These are phyloP conservation scores for Trichopoda pennipes DNA, from an alignment of 2,888 invertebrate species.

Conservation along the genomic window DNA sequence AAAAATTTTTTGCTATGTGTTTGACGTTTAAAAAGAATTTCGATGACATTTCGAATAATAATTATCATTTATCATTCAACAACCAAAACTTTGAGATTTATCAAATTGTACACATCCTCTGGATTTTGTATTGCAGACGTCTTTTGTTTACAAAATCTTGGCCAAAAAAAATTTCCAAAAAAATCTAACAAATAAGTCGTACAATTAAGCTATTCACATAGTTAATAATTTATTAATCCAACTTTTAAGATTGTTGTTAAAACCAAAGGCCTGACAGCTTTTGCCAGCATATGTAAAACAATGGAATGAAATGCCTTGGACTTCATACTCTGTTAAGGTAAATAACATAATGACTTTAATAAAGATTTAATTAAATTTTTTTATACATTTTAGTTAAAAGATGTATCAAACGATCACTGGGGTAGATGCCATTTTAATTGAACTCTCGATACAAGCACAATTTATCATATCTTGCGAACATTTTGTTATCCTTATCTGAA, in stretches of 20 bases:
- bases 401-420: constrained; percentile 93
- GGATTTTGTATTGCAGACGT: constrained; percentile 16
- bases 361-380: not conserved
- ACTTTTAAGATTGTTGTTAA: constrained; percentile 75
- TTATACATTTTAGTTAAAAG: constrained; percentile 74
- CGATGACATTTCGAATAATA: no score
- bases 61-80: no score
- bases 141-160: constrained; percentile 41
- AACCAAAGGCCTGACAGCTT: constrained; percentile 88
- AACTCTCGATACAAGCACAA: constrained; percentile 89
- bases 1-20: no score
- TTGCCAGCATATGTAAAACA: constrained; percentile 91
- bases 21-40: no score
- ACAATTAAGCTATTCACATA: constrained; percentile 32
- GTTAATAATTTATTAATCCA: no score
- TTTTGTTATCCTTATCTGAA: constrained; percentile 98
- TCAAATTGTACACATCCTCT: no score
- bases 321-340: constrained; percentile 95
- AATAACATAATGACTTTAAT: not conserved
- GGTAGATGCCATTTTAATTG: constrained; percentile 98
- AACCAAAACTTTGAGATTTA: no score
- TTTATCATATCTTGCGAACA: constrained; percentile 93
- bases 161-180: constrained; percentile 15
- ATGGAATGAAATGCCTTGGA: constrained; percentile 94
- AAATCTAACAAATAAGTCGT: constrained; percentile 5